phyloP scores from a whole-genome alignment of 2,113 vertebrate species.

The Silurus asotus region DNA sequence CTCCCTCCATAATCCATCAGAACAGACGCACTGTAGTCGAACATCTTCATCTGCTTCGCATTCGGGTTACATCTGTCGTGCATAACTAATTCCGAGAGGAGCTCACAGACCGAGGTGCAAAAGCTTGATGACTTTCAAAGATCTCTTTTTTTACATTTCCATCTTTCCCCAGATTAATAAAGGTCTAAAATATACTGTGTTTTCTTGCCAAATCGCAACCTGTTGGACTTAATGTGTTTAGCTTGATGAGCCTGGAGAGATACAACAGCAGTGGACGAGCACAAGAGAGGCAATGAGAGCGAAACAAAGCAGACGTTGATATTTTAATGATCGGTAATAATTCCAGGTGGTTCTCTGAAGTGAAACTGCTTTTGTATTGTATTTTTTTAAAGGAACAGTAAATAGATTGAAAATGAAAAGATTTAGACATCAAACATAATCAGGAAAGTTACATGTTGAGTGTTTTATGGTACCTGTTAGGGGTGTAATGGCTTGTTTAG shows the following conservation, averaged over 20 bases:
- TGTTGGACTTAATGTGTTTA: slow-evolving; percentile 34
- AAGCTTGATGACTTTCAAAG: slow-evolving; percentile 22
- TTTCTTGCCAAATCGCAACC: slow-evolving; percentile 33
- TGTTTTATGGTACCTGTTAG: too few species aligned
- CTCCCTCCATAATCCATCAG: slow-evolving; percentile 22
- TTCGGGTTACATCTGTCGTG: slow-evolving; percentile 31
- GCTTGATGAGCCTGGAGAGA: slow-evolving; percentile 45
- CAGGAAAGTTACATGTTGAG: too few species aligned
- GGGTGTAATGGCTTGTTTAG: too few species aligned
- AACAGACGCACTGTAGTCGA: slow-evolving; percentile 14
- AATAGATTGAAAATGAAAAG: background rate
- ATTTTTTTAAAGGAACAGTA: background rate
- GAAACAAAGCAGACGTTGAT: slow-evolving; percentile 14
- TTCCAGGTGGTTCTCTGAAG: background rate
- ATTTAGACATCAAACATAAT: background rate
- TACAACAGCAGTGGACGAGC: slow-evolving; percentile 10
- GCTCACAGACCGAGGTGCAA: slow-evolving; percentile 17
- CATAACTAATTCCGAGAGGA: slow-evolving; percentile 38
- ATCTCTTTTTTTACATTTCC: slow-evolving; percentile 24
- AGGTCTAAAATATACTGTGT: slow-evolving; percentile 43
- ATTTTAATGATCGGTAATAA: slow-evolving; percentile 12
- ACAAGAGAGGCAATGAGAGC: background rate
- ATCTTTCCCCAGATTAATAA: slow-evolving; percentile 48
- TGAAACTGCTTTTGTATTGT: background rate
- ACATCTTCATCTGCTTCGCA: slow-evolving; percentile 27